Evolutionary conservation across 2,797 vertebrate genomes (phyloP).

Genomic region (Parotocinclus haroldoi): DNA sequence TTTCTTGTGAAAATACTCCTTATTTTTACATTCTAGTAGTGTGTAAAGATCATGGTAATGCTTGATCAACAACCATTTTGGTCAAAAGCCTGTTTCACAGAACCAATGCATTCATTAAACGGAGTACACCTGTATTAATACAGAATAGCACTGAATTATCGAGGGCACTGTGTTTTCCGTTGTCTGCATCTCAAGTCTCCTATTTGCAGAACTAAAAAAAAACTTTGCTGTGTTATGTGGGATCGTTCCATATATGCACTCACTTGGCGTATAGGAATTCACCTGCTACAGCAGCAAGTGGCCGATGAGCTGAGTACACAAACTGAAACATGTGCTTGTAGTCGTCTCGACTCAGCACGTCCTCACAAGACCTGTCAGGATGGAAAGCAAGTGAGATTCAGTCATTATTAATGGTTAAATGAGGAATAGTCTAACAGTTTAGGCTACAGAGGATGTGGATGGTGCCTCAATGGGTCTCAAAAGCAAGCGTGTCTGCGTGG

Average conservation of each 20-base stretch:
- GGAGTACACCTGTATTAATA: not conserved
- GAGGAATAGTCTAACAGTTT: too few species aligned
- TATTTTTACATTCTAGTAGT: too few species aligned
- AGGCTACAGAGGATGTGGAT: not conserved
- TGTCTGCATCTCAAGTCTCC: too few species aligned
- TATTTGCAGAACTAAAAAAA: not conserved
- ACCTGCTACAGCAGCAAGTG: conserved; percentile 80
- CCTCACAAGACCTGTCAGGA: conserved; percentile 74
- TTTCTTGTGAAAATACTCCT: too few species aligned
- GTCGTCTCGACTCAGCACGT: conserved; percentile 74
- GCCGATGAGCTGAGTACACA: conserved; percentile 85
- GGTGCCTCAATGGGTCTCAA: too few species aligned
- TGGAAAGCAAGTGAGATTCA: conserved; percentile 1
- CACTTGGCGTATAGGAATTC: conserved; percentile 86
- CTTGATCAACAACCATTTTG: too few species aligned
- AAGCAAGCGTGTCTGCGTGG: too few species aligned
- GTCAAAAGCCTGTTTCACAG: too few species aligned
- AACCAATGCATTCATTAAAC: too few species aligned
- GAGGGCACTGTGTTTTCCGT: too few species aligned
- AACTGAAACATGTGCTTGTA: conserved; percentile 79
- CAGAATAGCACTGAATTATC: too few species aligned
- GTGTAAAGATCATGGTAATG: too few species aligned
- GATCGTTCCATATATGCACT: conserved; percentile 24
- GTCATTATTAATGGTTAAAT: not conserved
- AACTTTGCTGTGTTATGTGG: not conserved